These are phyloP conservation scores for Synchiropus splendidus DNA, from an alignment of 2,113 vertebrate genomes.

Conservation along the genomic window DNA sequence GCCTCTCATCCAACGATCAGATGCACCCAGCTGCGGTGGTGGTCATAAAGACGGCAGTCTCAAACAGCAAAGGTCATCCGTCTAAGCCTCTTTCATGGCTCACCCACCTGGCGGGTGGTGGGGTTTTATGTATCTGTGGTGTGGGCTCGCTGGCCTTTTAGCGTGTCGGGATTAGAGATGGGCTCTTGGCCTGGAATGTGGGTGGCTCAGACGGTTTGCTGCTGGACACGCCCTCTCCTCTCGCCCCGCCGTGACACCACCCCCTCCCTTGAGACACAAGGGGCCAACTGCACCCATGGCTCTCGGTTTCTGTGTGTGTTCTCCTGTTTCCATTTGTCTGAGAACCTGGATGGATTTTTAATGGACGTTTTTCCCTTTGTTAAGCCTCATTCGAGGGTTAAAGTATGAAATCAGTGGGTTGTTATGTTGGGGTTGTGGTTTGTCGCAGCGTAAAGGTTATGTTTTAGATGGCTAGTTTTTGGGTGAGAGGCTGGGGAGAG, in stretches of 20 bases:
- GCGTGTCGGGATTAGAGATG: slow-evolving; percentile 31
- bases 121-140: slow-evolving; percentile 16
- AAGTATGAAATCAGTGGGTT: no score
- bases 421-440: no score
- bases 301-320: not conserved
- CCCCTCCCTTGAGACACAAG: slow-evolving; percentile 9
- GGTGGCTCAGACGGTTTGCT: slow-evolving; percentile 21
- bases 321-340: no score
- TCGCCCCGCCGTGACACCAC: slow-evolving; percentile 38
- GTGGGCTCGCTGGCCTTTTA: slow-evolving; percentile 23
- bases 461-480: no score
- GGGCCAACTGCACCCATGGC: not conserved
- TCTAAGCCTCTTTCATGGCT: not conserved
- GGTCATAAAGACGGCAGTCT: slow-evolving; percentile 8
- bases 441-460: no score
- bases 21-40: slow-evolving; percentile 11
- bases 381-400: no score
- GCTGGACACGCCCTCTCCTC: slow-evolving; percentile 47
- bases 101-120: slow-evolving; percentile 7
- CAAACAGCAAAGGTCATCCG: slow-evolving; percentile 11
- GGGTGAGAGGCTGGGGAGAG: no score
- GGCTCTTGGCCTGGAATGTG: slow-evolving; percentile 10
- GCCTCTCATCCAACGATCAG: slow-evolving; percentile 9
- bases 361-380: no score
- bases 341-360: no score